Evolutionary conservation across 2,797 vertebrate species (phyloP).

Genomic region (Enteromius thamalakanensis): DNA sequence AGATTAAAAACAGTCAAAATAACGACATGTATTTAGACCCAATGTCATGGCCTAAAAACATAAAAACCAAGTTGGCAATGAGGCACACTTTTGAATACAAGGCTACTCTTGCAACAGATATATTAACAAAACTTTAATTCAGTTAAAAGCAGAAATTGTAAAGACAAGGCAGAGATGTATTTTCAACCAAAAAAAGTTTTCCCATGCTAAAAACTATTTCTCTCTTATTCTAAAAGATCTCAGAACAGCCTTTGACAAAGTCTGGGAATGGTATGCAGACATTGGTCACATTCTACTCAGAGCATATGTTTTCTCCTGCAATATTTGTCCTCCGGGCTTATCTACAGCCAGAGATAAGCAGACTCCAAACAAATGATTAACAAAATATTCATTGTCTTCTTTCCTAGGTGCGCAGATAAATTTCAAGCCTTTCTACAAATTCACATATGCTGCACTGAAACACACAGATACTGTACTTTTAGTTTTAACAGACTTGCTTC

Average conservation of each 20-base stretch:
- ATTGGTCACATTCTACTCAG: constrained; percentile 41
- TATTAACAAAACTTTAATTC: background rate
- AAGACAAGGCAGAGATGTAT: background rate
- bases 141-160: background rate
- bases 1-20: background rate
- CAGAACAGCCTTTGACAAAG: background rate
- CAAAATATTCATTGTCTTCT: constrained; percentile 48
- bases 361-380: constrained; percentile 62
- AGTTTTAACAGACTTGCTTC: background rate
- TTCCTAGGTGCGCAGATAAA: constrained; percentile 33
- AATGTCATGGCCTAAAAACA: constrained; percentile 2
- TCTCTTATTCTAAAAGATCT: background rate
- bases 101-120: constrained; percentile 8
- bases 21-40: background rate
- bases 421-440: constrained; percentile 30
- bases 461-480: background rate
- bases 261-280: constrained; percentile 52
- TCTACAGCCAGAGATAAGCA: constrained; percentile 55
- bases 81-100: constrained; percentile 28
- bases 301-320: constrained; percentile 48
- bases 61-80: background rate
- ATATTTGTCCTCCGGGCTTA: constrained; percentile 57
- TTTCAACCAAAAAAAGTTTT: background rate
- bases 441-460: background rate
- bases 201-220: background rate